Evolutionary conservation across 1,140 invertebrate genomes (phyloP), one percentile per base, ranked within the genome.

Genomic region (Dolichoris vasculosae): DNA sequence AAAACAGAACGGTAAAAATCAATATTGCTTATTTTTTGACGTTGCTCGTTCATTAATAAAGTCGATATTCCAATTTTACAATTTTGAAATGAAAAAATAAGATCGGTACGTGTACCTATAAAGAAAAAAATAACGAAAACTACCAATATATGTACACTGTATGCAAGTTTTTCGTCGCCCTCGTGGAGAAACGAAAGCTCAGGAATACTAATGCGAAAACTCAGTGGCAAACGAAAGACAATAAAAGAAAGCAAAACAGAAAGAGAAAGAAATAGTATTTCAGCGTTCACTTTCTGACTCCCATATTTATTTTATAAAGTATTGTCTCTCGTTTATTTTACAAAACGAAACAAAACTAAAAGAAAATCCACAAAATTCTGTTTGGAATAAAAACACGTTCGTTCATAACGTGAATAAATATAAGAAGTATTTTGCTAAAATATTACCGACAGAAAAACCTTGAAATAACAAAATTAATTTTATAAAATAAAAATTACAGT

Each of bases 221-320:
- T 26, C 23, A 0, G 11, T 46, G 35, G 59, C 35, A 82, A 71
- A 82, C 46, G 67, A 82, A 59, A 73, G 69, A 73, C 17, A 35
- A 48, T 43, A 82, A 26, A 73, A 48, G 38, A 30, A n/a, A 67
- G 78, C 1, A 35, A n/a, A 35, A 38, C 1, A 64, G 30, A 26
- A 1, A 26, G 15, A 71, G 32, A 26, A 32, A 15, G n/a, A 35
- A 73, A 17, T 48, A 77, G 59, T 55, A 83, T 7, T 43, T 73
- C 20, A 83, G 46, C 51, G 26, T 6, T 43, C 43, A 83, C 48
- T 67, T 78, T 38, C 32, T 86, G 84, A 86, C 87, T 88, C 88
- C 87, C 86, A 90, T 90, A 90, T 90, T 90, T 90, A 90, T 90
- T 90, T 90, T 90, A 90, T 90, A 89, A 87, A 87, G 86, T 73